Base-by-base conservation (phyloP, 2,797 vertebrate species). In the Harpagifer antarcticus region DNA sequence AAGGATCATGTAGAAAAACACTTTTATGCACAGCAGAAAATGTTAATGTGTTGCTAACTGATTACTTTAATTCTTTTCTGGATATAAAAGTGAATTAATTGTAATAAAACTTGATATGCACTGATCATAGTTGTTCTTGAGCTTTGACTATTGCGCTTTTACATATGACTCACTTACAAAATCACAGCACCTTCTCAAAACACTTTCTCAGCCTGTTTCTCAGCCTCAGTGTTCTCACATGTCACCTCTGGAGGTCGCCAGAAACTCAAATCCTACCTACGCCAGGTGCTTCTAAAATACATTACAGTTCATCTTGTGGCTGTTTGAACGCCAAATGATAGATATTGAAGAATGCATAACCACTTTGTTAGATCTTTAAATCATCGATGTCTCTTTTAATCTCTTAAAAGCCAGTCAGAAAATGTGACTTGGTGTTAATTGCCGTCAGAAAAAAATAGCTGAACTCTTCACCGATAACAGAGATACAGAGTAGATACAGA, bases 101-200 rank as follows among this genome's bases (percentile, higher is more conserved):
- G 47, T 54, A 74, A 81, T 86, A 88, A 84, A 88, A 68, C 3
- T 7, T 69, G 13, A 72, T 60, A 70, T 1, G 57, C 19, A 62
- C 2, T 4, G 12, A 31, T 13, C 16, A 19, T 43, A 15, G 40
- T 0, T 15, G 9, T 80, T 71, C 14, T 74, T 48, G 5, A 1
- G 9, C 31, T 48, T 31, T 17, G 16, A 54, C 27, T 52, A 13
- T 6, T 17, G 6, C 1, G 9, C 0, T 0, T 68, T 47, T 17
- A 49, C 33, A 9, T 31, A 3, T 45, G 12, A 53, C 13, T 62
- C 57, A 16, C n/a, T 65, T 54, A n/a, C 20, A 40, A 33, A 48
- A 23, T 54, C 42, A 49, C 31, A 1, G 0, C 9, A 3, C 5
- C 13, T 9, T 52, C 8, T 44, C 11, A 31, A 5, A 27, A 27